Evolutionary conservation across 2,113 vertebrate genomes (phyloP).

Genomic region (Willisornis vidua): DNA sequence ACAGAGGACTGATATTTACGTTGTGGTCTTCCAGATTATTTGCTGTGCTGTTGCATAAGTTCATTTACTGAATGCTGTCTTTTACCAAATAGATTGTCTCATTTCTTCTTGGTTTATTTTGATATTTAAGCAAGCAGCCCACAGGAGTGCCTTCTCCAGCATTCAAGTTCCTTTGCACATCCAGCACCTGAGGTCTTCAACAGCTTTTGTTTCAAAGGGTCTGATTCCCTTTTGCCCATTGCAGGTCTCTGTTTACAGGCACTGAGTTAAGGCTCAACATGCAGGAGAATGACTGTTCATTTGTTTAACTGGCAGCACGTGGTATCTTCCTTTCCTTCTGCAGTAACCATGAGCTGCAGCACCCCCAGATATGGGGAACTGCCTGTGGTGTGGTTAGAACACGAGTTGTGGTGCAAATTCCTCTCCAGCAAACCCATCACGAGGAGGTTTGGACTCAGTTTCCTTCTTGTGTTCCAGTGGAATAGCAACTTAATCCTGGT

Average conservation of each 20-base stretch:
- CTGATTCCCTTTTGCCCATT: not conserved
- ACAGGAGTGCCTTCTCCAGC: not conserved
- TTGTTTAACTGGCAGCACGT: not conserved
- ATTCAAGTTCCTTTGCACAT: not conserved
- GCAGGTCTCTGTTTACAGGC: not conserved
- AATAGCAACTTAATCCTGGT: not conserved
- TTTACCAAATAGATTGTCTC: not conserved
- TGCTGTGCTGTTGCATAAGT: not conserved
- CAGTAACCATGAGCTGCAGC: not conserved
- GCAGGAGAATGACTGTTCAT: not conserved
- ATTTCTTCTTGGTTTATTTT: constrained; percentile 14
- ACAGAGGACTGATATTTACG: not conserved
- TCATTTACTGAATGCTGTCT: constrained; percentile 19
- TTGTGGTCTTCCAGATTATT: not conserved
- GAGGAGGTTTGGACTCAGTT: not conserved
- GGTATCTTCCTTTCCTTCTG: not conserved
- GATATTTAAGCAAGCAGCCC: not conserved
- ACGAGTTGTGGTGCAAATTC: not conserved
- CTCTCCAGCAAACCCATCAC: not conserved
- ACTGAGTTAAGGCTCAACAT: not conserved
- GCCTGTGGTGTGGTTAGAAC: not conserved
- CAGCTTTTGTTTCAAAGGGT: not conserved
- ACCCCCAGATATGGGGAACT: not conserved
- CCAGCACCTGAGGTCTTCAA: not conserved
- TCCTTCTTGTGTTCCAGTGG: not conserved